Evolutionary conservation across 2,888 invertebrate genomes (phyloP).

Genomic region (Pelosia muscerda): DNA sequence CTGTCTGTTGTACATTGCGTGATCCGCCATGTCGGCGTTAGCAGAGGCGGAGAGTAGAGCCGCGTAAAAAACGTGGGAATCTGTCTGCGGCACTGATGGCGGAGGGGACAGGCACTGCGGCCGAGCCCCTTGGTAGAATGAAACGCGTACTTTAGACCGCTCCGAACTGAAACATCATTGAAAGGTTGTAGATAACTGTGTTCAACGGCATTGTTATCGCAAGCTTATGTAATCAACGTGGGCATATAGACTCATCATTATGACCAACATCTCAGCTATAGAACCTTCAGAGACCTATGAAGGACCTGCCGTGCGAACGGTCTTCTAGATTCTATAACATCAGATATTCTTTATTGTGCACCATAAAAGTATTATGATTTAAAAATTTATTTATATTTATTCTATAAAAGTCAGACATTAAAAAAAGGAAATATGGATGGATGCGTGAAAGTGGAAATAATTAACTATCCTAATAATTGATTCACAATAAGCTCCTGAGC

Average conservation of each 20-base stretch:
- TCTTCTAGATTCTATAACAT: neutral
- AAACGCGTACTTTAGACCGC: slow-evolving; percentile 93
- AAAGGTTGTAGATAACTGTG: neutral
- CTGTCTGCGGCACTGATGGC: slow-evolving; percentile 83
- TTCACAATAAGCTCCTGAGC: neutral
- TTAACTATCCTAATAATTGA: neutral
- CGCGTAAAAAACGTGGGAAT: slow-evolving; percentile 77
- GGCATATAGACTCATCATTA: neutral
- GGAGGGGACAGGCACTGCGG: slow-evolving; percentile 90
- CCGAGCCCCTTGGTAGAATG: slow-evolving; percentile 93
- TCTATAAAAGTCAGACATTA: too few species aligned
- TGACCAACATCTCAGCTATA: neutral
- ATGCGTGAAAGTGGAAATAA: neutral
- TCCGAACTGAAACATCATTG: slow-evolving; percentile 88
- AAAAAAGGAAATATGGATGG: neutral
- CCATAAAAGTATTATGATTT: too few species aligned
- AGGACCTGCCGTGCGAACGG: neutral
- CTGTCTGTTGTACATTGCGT: slow-evolving; percentile 88
- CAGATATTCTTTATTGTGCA: too few species aligned
- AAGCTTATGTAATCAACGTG: neutral
- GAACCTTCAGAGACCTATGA: neutral
- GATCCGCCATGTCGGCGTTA: slow-evolving; percentile 80
- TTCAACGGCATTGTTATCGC: slow-evolving; percentile 10
- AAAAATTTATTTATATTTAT: too few species aligned
- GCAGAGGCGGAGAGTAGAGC: slow-evolving; percentile 77